Conservation (phyloP, 35 echinoderm and acorn worm genomes). For the Lytechinus pictus region DNA sequence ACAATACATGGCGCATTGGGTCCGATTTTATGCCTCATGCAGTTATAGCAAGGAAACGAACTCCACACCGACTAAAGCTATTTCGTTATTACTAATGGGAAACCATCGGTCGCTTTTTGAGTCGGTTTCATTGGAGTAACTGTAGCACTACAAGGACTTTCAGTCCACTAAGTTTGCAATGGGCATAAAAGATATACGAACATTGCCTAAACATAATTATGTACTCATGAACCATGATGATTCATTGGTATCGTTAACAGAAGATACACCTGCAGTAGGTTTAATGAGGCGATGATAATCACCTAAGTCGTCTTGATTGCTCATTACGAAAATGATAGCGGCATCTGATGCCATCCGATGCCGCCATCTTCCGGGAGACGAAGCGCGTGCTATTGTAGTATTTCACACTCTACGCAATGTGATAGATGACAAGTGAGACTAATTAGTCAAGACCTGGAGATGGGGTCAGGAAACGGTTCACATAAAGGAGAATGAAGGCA, state of each 20-base stretch:
- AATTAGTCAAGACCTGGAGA: background rate
- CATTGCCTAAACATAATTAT: too few species aligned
- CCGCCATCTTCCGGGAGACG: background rate
- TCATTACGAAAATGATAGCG: background rate
- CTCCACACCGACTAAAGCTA: too few species aligned
- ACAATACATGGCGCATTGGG: too few species aligned
- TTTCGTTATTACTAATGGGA: too few species aligned
- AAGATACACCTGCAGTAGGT: background rate
- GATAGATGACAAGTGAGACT: background rate
- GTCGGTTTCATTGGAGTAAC: too few species aligned
- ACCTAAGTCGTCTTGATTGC: background rate
- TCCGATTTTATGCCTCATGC: too few species aligned
- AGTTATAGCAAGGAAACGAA: too few species aligned
- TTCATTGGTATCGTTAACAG: background rate
- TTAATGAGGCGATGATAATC: background rate
- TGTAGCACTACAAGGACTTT: too few species aligned
- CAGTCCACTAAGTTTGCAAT: too few species aligned
- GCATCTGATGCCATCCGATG: background rate
- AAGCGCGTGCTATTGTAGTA: background rate
- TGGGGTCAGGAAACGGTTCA: background rate
- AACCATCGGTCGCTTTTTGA: too few species aligned
- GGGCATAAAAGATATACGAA: too few species aligned
- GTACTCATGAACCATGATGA: too few species aligned
- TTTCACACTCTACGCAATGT: background rate
- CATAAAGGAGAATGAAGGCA: background rate